These are phyloP conservation scores for Blastobasis adustella DNA, from an alignment of 2,888 invertebrate species.

Conservation along the genomic window DNA sequence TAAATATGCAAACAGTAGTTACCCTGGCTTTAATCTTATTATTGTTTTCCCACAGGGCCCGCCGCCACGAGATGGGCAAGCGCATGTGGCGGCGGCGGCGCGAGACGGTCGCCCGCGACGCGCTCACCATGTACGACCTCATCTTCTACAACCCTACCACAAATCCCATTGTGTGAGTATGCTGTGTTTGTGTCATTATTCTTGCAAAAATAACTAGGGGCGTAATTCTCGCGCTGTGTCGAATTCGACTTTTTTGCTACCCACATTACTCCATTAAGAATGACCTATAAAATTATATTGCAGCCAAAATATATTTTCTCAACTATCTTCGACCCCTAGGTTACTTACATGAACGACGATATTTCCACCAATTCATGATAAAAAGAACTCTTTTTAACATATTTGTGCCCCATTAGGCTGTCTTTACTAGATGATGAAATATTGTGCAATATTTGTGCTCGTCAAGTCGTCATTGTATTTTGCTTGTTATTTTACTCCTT, in stretches of 20 bases:
- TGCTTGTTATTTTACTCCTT: no score
- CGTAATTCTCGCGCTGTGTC: background rate
- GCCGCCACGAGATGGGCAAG: slow-evolving; percentile 43
- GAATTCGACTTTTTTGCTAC: background rate
- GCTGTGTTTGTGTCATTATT: background rate
- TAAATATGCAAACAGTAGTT: no score
- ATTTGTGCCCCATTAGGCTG: no score
- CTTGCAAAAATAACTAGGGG: background rate
- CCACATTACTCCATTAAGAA: background rate
- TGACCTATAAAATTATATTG: background rate
- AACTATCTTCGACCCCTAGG: no score
- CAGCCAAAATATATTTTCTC: no score
- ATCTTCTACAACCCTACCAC: slow-evolving; percentile 91
- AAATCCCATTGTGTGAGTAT: slow-evolving; percentile 82
- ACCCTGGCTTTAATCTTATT: background rate
- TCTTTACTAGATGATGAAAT: no score
- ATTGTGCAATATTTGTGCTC: no score
- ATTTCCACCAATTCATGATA: no score
- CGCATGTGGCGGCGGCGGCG: slow-evolving; percentile 47
- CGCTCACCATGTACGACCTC: slow-evolving; percentile 92
- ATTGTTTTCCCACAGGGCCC: slow-evolving; percentile 24
- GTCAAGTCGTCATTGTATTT: no score
- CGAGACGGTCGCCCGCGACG: slow-evolving; percentile 57
- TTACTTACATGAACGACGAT: no score
- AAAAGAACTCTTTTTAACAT: no score